Evolutionary conservation across 2,113 vertebrate species (phyloP).

Genomic region (Pachyramphus minor): DNA sequence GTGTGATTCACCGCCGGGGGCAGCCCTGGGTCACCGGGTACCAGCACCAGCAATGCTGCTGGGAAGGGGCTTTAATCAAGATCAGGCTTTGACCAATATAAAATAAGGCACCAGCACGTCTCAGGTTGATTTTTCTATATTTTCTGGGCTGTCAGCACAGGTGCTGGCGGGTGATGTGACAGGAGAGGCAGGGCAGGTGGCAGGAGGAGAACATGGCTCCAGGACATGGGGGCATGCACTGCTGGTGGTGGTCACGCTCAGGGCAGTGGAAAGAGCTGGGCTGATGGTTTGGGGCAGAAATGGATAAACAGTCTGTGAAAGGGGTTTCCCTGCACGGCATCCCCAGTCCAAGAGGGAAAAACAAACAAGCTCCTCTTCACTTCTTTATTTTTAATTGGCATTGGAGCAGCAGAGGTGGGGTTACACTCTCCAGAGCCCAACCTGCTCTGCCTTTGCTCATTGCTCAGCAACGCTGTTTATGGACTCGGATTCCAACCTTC

Average conservation of each 20-base stretch:
- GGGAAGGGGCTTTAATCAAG: not conserved
- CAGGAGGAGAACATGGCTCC: not conserved
- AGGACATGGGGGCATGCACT: fast-evolving
- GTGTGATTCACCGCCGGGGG: fast-evolving
- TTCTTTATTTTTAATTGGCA: not conserved
- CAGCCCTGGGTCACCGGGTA: not conserved
- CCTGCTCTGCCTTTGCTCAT: slow-evolving; percentile 64
- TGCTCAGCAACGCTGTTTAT: slow-evolving; percentile 49
- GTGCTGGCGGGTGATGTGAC: fast-evolving
- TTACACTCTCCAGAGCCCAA: slow-evolving; percentile 61
- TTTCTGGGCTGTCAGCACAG: fast-evolving
- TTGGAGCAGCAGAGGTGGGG: not conserved
- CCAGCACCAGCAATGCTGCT: not conserved
- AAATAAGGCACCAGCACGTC: not conserved
- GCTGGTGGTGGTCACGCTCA: not conserved
- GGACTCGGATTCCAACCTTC: slow-evolving; percentile 54
- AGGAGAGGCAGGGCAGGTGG: no score
- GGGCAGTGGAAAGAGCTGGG: not conserved
- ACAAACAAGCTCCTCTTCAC: not conserved
- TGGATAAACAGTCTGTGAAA: fast-evolving
- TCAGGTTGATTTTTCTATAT: not conserved
- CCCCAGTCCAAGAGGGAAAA: not conserved
- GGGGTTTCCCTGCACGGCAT: not conserved
- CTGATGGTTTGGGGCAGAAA: not conserved
- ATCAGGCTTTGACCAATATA: not conserved